These are phyloP conservation scores for Hydrotaea diabolus DNA, from an alignment of 2,888 invertebrate genomes.

Conservation along the genomic window DNA sequence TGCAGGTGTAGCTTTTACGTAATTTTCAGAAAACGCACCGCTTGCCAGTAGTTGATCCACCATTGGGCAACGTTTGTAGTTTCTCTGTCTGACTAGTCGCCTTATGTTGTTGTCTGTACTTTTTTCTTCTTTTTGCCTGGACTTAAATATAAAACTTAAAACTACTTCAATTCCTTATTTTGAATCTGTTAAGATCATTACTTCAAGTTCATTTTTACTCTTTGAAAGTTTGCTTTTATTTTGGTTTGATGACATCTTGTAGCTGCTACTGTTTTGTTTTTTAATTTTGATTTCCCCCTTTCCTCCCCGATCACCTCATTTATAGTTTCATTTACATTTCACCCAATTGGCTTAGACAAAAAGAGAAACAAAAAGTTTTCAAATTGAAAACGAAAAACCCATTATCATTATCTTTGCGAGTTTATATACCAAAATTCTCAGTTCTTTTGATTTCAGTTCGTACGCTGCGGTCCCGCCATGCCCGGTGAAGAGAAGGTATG, in stretches of 20 bases:
- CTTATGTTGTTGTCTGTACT: too few relatives aligned
- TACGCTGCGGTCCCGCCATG: conserved; percentile 86
- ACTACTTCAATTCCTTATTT: not conserved
- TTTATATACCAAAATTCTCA: conserved; percentile 75
- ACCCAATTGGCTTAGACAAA: conserved; percentile 21
- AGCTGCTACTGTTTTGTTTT: not conserved
- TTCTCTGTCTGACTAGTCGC: too few relatives aligned
- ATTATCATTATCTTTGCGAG: conserved; percentile 41
- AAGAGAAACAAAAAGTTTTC: conserved; percentile 1
- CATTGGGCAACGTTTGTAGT: too few relatives aligned
- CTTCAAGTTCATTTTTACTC: not conserved
- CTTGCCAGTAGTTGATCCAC: too few relatives aligned
- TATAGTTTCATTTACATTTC: conserved; percentile 29
- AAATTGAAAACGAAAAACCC: conserved; percentile 7
- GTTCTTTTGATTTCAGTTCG: conserved; percentile 86
- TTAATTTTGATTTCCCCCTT: conserved; percentile 6
- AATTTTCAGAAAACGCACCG: too few relatives aligned
- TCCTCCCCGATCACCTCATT: too few relatives aligned
- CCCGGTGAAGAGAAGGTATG: conserved; percentile 91
- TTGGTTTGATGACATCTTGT: not conserved
- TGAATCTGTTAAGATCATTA: conserved; percentile 4
- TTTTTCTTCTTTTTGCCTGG: too few relatives aligned
- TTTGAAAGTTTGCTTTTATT: not conserved
- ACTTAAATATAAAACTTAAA: too few relatives aligned
- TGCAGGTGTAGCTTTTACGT: too few relatives aligned